Conservation (phyloP, 1,140 invertebrate genomes). For the Amyelois transitella region DNA sequence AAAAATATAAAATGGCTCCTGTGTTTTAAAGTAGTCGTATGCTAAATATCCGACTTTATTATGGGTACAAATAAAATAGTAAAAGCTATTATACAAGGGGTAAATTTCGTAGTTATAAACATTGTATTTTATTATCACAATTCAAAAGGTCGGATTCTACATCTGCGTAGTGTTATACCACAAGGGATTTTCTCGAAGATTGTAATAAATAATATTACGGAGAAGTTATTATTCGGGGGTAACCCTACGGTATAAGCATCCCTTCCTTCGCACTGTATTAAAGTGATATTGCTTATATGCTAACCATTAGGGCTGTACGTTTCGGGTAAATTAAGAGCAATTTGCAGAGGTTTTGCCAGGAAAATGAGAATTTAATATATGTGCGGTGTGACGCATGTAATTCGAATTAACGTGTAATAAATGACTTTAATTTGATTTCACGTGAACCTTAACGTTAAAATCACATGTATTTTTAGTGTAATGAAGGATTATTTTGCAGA, state of each 20-base stretch:
- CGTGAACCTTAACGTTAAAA: slow-evolving; percentile 19
- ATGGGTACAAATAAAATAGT: not conserved
- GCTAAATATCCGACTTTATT: not conserved
- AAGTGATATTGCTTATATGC: slow-evolving; percentile 60
- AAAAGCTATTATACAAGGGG: not conserved
- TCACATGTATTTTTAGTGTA: not conserved
- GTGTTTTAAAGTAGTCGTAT: too few relatives aligned
- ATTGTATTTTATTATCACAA: not conserved
- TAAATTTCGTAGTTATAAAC: not conserved
- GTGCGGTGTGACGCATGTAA: slow-evolving; percentile 58
- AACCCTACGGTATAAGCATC: slow-evolving; percentile 20
- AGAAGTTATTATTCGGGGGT: slow-evolving; percentile 32
- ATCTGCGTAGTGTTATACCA: slow-evolving; percentile 22
- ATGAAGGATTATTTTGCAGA: not conserved
- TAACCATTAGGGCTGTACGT: slow-evolving; percentile 65
- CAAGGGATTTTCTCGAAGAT: slow-evolving; percentile 31
- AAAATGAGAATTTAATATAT: slow-evolving; percentile 68
- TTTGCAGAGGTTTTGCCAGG: slow-evolving; percentile 60
- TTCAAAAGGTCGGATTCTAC: slow-evolving; percentile 8
- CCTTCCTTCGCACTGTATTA: slow-evolving; percentile 25
- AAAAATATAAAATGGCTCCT: too few relatives aligned
- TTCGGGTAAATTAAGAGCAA: slow-evolving; percentile 69
- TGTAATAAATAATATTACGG: slow-evolving; percentile 44
- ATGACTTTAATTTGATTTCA: slow-evolving; percentile 61
- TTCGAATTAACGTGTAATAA: slow-evolving; percentile 59